Conservation (phyloP, 2,113 vertebrate genomes). For the Himantopus leucocephalus region DNA sequence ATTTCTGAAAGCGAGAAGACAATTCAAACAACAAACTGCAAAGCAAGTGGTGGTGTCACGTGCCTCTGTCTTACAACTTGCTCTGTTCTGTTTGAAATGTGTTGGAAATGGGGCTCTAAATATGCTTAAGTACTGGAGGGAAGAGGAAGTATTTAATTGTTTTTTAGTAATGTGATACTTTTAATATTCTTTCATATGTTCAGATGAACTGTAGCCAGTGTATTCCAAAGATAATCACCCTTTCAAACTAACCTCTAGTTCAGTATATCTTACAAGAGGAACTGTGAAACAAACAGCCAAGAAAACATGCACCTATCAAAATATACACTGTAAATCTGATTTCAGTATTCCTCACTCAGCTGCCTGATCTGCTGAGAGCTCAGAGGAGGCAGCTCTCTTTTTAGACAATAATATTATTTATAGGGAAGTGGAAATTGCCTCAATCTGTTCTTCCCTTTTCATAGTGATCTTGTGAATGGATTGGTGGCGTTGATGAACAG, state of each 20-base stretch:
- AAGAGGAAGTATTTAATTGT: neutral
- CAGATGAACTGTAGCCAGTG: neutral
- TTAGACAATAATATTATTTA: neutral
- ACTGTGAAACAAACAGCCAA: neutral
- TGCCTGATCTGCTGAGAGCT: neutral
- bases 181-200: neutral
- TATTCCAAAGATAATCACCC: neutral
- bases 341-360: neutral
- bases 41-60: neutral
- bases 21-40: neutral
- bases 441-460: slow-evolving; percentile 20
- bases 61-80: neutral
- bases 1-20: slow-evolving; percentile 23
- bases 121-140: neutral
- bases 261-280: neutral
- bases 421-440: neutral
- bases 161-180: neutral
- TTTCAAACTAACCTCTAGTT: neutral
- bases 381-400: neutral
- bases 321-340: neutral
- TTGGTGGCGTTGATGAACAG: slow-evolving; percentile 98
- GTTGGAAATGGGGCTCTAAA: neutral
- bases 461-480: slow-evolving; percentile 94
- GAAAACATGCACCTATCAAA: neutral
- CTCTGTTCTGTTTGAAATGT: neutral